A percentile compares a stretch with the other conserved stretches of the same genome.
Conservation (phyloP, 1,140 invertebrate genomes). For the Mamestra configurata region DNA sequence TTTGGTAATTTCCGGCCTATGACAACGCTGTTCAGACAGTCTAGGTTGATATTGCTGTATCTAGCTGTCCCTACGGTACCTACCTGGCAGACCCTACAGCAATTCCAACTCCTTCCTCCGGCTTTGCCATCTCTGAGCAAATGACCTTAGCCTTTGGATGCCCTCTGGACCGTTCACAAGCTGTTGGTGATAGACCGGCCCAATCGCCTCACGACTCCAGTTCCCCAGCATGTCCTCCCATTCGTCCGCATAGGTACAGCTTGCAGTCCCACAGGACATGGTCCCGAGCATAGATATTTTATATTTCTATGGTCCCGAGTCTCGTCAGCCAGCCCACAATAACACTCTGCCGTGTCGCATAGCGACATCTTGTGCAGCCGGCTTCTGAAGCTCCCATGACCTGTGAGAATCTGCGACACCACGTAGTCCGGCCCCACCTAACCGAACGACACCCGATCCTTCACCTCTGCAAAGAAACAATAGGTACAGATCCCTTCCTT, state of each 20-base stretch:
- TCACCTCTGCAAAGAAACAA: neutral
- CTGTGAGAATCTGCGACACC: neutral
- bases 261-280: neutral
- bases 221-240: neutral
- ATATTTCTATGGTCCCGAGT: slow-evolving; percentile 5
- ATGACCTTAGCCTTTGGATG: neutral
- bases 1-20: too few relatives aligned
- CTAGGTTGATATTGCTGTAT: too few relatives aligned
- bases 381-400: neutral
- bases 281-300: too few relatives aligned
- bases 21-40: too few relatives aligned
- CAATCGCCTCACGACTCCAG: neutral
- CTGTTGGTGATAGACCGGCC: neutral
- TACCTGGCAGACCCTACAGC: too few relatives aligned
- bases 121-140: neutral
- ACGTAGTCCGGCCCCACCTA: neutral
- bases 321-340: neutral
- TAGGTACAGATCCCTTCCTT: neutral
- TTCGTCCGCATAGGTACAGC: neutral
- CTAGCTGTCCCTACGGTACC: too few relatives aligned
- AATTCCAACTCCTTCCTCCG: too few relatives aligned
- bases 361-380: neutral
- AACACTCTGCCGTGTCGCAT: neutral
- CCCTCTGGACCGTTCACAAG: neutral
- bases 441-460: neutral